These are phyloP conservation scores for Trisateles emortualis DNA, from an alignment of 2,888 invertebrate species.

Conservation along the genomic window DNA sequence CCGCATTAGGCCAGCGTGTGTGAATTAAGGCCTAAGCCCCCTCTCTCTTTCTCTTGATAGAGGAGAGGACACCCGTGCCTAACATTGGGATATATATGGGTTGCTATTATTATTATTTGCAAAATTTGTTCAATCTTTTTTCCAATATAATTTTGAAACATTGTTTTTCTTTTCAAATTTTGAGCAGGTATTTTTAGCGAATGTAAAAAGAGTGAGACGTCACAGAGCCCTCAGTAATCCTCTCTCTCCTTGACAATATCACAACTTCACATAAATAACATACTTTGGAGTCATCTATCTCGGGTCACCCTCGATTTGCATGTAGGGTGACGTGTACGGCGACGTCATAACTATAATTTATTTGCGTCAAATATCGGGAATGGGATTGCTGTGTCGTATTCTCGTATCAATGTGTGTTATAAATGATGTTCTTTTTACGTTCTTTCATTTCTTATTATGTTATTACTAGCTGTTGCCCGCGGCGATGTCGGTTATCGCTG, in stretches of 20 bases:
- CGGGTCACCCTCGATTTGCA: slow-evolving; percentile 50
- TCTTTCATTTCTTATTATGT: not conserved
- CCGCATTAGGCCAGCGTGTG: no score
- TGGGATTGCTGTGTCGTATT: slow-evolving; percentile 43
- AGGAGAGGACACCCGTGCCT: no score
- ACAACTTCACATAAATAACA: slow-evolving; percentile 40
- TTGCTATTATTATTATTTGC: no score
- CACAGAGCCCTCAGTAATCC: slow-evolving; percentile 13
- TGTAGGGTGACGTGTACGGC: slow-evolving; percentile 18
- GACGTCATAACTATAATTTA: slow-evolving; percentile 46
- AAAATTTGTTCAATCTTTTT: no score
- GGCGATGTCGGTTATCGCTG: no score
- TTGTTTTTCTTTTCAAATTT: not conserved
- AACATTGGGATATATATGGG: no score
- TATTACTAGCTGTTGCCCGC: no score
- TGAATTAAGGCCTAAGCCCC: no score
- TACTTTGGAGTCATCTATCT: slow-evolving; percentile 21
- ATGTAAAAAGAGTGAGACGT: not conserved
- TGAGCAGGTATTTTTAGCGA: not conserved
- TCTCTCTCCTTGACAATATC: slow-evolving; percentile 21
- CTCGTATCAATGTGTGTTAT: slow-evolving; percentile 28
- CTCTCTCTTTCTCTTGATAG: no score
- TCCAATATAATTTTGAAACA: not conserved
- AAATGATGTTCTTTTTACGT: slow-evolving; percentile 20
- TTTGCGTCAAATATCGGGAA: slow-evolving; percentile 48